Evolutionary conservation across 2,797 vertebrate species (phyloP).

Genomic region (Rousettus madagascariensis): DNA sequence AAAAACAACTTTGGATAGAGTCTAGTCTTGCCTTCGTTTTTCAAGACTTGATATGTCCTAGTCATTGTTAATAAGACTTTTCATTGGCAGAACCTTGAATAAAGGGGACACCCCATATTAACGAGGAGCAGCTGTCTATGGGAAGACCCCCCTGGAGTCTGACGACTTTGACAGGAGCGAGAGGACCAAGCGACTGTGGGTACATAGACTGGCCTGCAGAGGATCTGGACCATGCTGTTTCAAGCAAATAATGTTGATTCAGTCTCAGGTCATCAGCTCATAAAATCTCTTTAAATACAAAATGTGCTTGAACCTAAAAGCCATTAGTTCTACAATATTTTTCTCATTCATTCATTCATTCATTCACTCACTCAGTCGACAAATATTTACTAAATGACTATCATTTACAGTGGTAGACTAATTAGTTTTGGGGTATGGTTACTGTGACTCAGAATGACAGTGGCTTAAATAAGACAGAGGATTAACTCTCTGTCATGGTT

Average conservation of each 20-base stretch:
- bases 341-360: background rate
- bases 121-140: fast-evolving
- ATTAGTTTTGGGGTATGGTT: background rate
- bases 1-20: background rate
- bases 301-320: background rate
- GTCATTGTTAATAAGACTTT: background rate
- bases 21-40: background rate
- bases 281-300: slow-evolving; percentile 15
- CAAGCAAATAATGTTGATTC: background rate
- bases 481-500: background rate
- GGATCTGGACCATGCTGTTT: background rate
- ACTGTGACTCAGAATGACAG: background rate
- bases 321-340: background rate
- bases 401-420: fast-evolving
- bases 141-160: background rate
- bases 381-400: background rate
- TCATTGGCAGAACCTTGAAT: background rate
- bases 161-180: background rate
- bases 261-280: background rate
- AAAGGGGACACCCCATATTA: fast-evolving
- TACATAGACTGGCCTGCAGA: background rate
- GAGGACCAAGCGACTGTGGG: background rate
- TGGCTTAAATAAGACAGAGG: background rate
- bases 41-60: background rate
- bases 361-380: background rate